Evolutionary conservation across 2,113 vertebrate genomes (phyloP), one percentile per base, ranked within the genome.

Genomic region (Diadophis punctatus): DNA sequence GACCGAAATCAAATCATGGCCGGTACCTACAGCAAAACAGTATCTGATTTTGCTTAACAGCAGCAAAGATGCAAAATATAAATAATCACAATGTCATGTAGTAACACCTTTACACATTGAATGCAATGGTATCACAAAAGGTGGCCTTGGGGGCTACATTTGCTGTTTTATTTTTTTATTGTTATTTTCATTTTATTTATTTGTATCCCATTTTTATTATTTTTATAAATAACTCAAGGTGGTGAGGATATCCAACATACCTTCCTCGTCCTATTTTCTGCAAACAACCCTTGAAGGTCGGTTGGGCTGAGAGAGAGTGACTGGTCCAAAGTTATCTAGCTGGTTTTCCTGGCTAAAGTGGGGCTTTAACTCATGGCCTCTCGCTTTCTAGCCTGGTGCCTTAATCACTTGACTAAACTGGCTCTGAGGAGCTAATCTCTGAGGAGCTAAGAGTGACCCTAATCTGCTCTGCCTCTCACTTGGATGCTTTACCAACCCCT

Each of bases 71-170:
- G 80, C 34, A 46, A 39, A 68, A 51, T 56, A 56, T 68, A 55
- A 89, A 84, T 2, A 30, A 80, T 90, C 48, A 92, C 46, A 92
- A 34, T 55, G 49, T 34, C 25, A 53, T 20, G 63, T 92, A 95
- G n/a, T 25, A 53, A 46, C 8, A n/a, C 46, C 9, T 48, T 86
- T 30, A 86, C 27, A 9, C n/a, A 74, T 23, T 58, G 30, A 91
- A 30, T 23, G 8, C 14, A 80, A 39, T 39, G 1, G 80, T 30
- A 20, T 5, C 27, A 51, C 8, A 39, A 46, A 53, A 91, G 6
- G 22, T 63, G 11, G 22, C 53, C 43, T 48, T 58, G 6, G 23
- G 27, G 18, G 10, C 39, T 5, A n/a, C 60, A 63, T 12, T n/a
- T 63, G 27, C 60, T 63, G 60, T 63, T 63, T 30, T 63, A 11